A percentile compares a stretch with the other conserved stretches of the same genome.
These are phyloP conservation scores for Resseliella maxima DNA, from an alignment of 2,888 invertebrate species.

Conservation along the genomic window DNA sequence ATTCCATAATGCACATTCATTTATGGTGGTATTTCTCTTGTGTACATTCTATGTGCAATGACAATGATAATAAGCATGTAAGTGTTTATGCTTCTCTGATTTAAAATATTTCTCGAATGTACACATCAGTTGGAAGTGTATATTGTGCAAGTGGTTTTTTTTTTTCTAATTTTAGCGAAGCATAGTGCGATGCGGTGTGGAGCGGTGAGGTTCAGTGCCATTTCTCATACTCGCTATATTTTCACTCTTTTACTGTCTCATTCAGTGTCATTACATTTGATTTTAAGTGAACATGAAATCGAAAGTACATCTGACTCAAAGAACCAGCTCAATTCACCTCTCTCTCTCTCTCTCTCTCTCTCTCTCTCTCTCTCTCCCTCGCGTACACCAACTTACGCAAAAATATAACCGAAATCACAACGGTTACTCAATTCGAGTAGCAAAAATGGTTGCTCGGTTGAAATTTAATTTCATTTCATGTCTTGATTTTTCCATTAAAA, in stretches of 20 bases:
- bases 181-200: background rate
- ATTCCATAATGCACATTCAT: conserved; percentile 10
- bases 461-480: conserved; percentile 8
- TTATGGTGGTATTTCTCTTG: background rate
- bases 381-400: background rate
- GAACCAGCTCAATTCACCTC: too few relatives aligned
- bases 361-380: too few relatives aligned
- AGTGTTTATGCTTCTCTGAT: conserved; percentile 44
- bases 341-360: too few relatives aligned
- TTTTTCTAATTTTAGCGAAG: too few relatives aligned
- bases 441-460: background rate
- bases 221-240: too few relatives aligned
- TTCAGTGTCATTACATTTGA: background rate
- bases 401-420: background rate
- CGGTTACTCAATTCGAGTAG: background rate
- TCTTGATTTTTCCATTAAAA: conserved; percentile 16
- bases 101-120: conserved; percentile 15
- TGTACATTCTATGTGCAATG: background rate
- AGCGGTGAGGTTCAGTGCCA: too few relatives aligned
- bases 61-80: conserved; percentile 47
- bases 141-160: too few relatives aligned
- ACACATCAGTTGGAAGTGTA: background rate
- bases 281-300: conserved; percentile 2
- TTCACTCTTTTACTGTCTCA: background rate
- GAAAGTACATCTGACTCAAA: background rate